Evolutionary conservation across 2,888 invertebrate species (phyloP).

Genomic region (Prosopocoilus inquinatus): DNA sequence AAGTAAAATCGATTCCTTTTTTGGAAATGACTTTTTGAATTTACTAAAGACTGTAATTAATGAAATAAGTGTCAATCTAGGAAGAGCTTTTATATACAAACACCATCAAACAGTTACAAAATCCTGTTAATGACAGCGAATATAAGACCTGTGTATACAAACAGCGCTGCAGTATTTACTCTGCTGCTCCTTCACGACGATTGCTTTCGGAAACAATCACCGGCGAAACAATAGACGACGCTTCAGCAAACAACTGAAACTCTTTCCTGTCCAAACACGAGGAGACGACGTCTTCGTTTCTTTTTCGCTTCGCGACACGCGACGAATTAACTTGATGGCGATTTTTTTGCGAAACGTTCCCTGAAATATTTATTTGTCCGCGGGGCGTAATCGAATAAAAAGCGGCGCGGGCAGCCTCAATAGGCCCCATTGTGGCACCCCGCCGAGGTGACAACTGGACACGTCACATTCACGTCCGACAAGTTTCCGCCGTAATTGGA

Average conservation of each 20-base stretch:
- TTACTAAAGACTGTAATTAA: no score
- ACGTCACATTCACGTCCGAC: conserved; percentile 27
- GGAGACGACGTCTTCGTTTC: not conserved
- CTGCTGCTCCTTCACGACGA: conserved; percentile 26
- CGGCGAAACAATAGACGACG: conserved; percentile 27
- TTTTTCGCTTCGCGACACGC: not conserved
- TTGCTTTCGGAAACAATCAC: conserved; percentile 33
- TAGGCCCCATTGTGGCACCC: conserved; percentile 23
- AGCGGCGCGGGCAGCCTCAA: no score
- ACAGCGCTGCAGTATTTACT: conserved; percentile 23
- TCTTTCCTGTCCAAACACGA: conserved; percentile 10
- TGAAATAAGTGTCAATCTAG: no score
- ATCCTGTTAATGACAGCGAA: conserved; percentile 18
- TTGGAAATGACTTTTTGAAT: no score
- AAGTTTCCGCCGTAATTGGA: conserved; percentile 24
- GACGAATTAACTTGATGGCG: no score
- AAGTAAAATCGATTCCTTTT: no score
- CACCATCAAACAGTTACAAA: conserved; percentile 6
- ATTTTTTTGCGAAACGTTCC: no score
- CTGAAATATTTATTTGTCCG: no score
- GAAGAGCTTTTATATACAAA: conserved; percentile 1
- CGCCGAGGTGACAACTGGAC: conserved; percentile 26
- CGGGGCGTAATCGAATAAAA: no score
- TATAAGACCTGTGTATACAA: conserved; percentile 17
- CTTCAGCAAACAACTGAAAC: conserved; percentile 26